Conservation (phyloP, 1,140 invertebrate species). For the Drosophila setifemur region DNA sequence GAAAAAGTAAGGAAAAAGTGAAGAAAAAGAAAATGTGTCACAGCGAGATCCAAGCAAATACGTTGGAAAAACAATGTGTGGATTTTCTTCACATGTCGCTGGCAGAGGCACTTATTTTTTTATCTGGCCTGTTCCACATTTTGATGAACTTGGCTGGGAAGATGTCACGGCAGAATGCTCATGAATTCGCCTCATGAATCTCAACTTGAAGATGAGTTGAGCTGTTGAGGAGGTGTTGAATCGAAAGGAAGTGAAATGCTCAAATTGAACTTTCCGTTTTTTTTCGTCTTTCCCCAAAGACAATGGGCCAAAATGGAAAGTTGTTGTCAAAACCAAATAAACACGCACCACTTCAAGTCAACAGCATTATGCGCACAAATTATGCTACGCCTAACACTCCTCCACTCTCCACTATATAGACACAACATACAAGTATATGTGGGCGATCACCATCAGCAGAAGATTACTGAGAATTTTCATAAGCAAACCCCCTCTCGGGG, state of each 20-base stretch:
- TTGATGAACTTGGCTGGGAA: constrained; percentile 29
- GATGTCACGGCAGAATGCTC: constrained; percentile 67
- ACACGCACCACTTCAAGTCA: constrained; percentile 28
- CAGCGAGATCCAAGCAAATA: constrained; percentile 31
- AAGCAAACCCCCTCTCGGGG: constrained; percentile 36
- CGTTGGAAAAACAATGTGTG: constrained; percentile 50
- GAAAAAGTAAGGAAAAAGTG: background rate
- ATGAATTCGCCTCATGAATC: constrained; percentile 45
- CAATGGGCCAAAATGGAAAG: constrained; percentile 72
- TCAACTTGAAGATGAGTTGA: constrained; percentile 14
- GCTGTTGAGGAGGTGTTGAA: constrained; percentile 37
- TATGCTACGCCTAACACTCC: constrained; percentile 32
- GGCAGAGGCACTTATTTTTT: constrained; percentile 13
- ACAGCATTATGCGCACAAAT: constrained; percentile 45
- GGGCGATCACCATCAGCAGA: constrained; percentile 24
- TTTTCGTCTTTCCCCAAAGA: background rate
- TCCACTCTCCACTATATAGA: constrained; percentile 15
- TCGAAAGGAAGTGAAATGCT: constrained; percentile 73
- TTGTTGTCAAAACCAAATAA: constrained; percentile 45
- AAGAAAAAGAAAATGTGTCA: constrained; percentile 53
- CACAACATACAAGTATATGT: constrained; percentile 23
- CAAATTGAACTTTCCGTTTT: constrained; percentile 70
- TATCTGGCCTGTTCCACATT: constrained; percentile 33
- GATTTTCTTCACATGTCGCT: constrained; percentile 43
- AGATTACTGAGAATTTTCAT: constrained; percentile 50